Evolutionary conservation across 2,113 vertebrate genomes (phyloP), one percentile per base, ranked within the genome.

Genomic region (Neolamprologus sp.): DNA sequence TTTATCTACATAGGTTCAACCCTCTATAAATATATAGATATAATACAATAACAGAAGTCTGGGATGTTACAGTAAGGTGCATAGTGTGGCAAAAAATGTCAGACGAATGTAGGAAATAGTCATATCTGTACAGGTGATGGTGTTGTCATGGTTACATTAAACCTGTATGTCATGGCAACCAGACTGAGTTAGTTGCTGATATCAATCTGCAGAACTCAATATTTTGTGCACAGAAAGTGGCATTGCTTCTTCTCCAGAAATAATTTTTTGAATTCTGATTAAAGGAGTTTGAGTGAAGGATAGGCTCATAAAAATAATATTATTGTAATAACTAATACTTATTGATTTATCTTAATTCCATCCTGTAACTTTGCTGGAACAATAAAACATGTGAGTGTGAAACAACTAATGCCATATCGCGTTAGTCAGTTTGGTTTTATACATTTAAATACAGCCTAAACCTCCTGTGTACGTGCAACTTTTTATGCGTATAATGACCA

Each of bases 91-190:
- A 68, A 14, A 45, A 23, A 16, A 71, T 49, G 35, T 35, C 33
- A 65, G 47, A 68, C 16, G 51, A 49, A 54, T 23, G 28, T 13
- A 57, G 10, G 42, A 79, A 17, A 21, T 68, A 40, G 51, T 83
- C 14, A 65, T 84, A 30, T 60, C 82, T 89, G 53, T 87, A 86
- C 87, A 88, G 85, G 82, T 91, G 86, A 89, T 92, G 17, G 26
- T 65, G 91, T 95, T 95, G 92, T 92, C 94, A 95, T 94, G 93
- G 94, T 89, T 89, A 95, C 94, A 65, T 78, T 63, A 58, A 83
- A 82, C 82, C 83, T 88, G 85, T 68, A 85, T 57, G 60, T 88
- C 87, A 82, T 81, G 83, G 90, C 82, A 88, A 90, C 83, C 81
- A 83, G 55, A 83, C 16, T 2, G 63, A 83, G 82, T 60, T 60